Conservation (phyloP, 2,888 invertebrate genomes). For the Tipula helvola region DNA sequence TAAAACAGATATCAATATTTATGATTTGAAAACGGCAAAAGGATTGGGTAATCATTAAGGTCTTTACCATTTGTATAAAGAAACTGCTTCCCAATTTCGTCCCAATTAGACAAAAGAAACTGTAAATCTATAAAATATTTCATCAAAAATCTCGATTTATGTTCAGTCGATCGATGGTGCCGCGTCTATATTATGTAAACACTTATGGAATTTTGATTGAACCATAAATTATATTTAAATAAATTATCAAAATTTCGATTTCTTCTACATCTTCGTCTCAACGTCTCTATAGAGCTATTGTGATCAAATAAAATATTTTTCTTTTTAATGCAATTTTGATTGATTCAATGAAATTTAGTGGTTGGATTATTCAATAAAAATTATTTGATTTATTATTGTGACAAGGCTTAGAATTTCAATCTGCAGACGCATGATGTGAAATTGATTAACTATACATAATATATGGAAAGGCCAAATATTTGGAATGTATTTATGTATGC, state of each 20-base stretch:
- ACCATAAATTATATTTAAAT: neutral
- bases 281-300: neutral
- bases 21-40: neutral
- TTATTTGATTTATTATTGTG: neutral
- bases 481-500: neutral
- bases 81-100: neutral
- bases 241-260: neutral
- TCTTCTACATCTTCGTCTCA: neutral
- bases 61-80: no score
- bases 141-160: neutral
- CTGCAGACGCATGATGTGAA: neutral
- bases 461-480: neutral
- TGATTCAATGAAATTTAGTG: neutral
- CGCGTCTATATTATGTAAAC: neutral
- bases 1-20: neutral
- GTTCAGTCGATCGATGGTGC: neutral
- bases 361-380: neutral
- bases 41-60: neutral
- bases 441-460: neutral
- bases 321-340: neutral
- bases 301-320: neutral
- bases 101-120: neutral
- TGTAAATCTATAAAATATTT: neutral
- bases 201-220: neutral
- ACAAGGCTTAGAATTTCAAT: neutral